phyloP scores from a whole-genome alignment of 2,888 invertebrate species.

The Rhorus exstirpatorius region DNA sequence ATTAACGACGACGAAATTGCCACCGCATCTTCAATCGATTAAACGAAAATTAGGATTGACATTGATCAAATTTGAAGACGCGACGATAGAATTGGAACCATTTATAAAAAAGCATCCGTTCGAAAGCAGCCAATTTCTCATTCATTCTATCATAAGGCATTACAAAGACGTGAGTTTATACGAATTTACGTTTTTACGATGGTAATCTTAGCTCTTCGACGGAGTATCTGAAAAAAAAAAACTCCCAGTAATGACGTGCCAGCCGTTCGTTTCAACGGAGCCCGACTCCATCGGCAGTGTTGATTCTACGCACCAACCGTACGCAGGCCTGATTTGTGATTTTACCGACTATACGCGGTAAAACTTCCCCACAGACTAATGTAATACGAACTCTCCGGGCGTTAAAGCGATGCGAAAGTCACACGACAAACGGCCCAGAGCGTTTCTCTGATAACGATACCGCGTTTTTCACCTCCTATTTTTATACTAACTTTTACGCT shows the following conservation, averaged over 20 bases:
- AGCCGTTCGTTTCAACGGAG: too few relatives aligned
- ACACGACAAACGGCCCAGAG: too few relatives aligned
- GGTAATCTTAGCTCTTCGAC: neutral
- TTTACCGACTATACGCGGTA: too few relatives aligned
- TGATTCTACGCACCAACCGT: too few relatives aligned
- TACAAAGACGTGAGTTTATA: slow-evolving; percentile 90
- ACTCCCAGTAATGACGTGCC: neutral
- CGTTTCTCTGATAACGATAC: too few relatives aligned
- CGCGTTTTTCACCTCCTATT: too few relatives aligned
- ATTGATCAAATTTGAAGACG: slow-evolving; percentile 98
- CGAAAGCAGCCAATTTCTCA: slow-evolving; percentile 95
- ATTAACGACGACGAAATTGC: slow-evolving; percentile 94
- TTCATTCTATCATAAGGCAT: slow-evolving; percentile 93
- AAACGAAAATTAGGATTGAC: slow-evolving; percentile 95
- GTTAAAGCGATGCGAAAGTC: too few relatives aligned
- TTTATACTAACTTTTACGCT: too few relatives aligned
- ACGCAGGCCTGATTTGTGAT: too few relatives aligned
- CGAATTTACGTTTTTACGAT: neutral
- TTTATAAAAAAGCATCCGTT: slow-evolving; percentile 96
- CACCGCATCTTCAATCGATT: slow-evolving; percentile 91
- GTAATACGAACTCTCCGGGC: too few relatives aligned
- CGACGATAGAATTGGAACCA: slow-evolving; percentile 95
- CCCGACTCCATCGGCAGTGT: too few relatives aligned
- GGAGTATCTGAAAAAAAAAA: neutral
- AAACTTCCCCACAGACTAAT: too few relatives aligned